Base-by-base conservation (phyloP, 2,888 invertebrate genomes). In the Drosophila suboccidentalis region DNA sequence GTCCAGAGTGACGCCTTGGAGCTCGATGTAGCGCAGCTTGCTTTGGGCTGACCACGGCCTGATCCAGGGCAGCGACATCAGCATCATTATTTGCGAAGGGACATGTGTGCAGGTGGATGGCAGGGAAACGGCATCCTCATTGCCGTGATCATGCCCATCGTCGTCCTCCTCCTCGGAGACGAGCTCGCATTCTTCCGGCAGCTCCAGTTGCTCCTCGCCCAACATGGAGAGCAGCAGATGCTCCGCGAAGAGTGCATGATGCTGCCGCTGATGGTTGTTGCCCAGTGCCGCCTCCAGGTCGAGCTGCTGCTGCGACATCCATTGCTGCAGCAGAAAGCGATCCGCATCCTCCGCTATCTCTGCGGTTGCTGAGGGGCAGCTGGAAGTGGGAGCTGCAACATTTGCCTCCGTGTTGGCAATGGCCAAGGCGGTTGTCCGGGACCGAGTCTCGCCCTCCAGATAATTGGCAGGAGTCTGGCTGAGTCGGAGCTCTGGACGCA, bases 221-320 rank as follows among this genome's bases (percentile, higher is more conserved):
- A 85, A 26, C 89, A 85, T 80, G 29, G 84, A 85, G 13, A 87
- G 63, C 5, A 85, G 39, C 5, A 85, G 54, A 8, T 85, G 87
- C 44, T 85, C 85, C 4, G 69, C 50, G 15, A 85, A 85, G 29
- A 62, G 51, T 0, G 53, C 68, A 19, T 72, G 84, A 0, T 51
- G 49, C 11, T 63, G 38, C 1, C 71, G 53, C 2, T 29, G 51
- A 0, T 6, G 22, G 6, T 11, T 34, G 8, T 50, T 26, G 0
- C 29, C 19, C 15, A 66, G 34, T 1, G 51, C 11, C 2, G 49
- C 13, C 15, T 69, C 46, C 5, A 46, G n/a, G 0, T 50, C 39
- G 5, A 41, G 13, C 2, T 75, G 49, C 50, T 86, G 71, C 10
- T 62, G 47, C 1, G 50, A 41, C 8, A 76, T 69, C 76, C 76